Conservation (phyloP, 2,113 vertebrate species). For the Numida meleagris region DNA sequence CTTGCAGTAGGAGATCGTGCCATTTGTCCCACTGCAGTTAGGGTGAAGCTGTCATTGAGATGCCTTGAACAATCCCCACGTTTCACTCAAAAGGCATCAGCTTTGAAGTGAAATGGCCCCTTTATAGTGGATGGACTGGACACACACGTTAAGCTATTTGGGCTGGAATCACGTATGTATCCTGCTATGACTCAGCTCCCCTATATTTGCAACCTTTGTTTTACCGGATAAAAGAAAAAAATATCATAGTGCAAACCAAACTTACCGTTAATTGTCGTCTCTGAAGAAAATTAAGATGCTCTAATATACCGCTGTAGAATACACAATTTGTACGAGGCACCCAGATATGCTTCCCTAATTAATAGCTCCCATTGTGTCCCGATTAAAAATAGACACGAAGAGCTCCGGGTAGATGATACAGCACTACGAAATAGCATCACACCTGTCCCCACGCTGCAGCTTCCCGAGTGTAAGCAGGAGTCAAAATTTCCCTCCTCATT, state of each 20-base stretch:
- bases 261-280: conserved; percentile 1
- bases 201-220: not conserved
- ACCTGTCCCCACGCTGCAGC: conserved; percentile 59
- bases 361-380: conserved; percentile 49
- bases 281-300: conserved; percentile 25
- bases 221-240: not conserved
- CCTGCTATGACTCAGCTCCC: not conserved
- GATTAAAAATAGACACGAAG: conserved; percentile 70
- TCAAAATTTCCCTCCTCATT: conserved; percentile 65
- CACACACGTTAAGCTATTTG: not conserved
- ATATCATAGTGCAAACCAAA: not conserved
- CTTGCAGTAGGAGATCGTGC: not conserved
- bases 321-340: conserved; percentile 40
- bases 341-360: conserved; percentile 61
- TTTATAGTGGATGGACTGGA: not conserved
- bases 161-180: not conserved
- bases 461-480: conserved; percentile 63
- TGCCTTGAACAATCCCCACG: not conserved
- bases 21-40: not conserved
- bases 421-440: conserved; percentile 59
- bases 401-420: conserved; percentile 62
- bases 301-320: conserved; percentile 10
- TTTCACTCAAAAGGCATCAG: not conserved
- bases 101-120: not conserved
- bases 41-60: not conserved